Conservation (phyloP, 1,140 invertebrate genomes). For the Cecropterus lyciades region DNA sequence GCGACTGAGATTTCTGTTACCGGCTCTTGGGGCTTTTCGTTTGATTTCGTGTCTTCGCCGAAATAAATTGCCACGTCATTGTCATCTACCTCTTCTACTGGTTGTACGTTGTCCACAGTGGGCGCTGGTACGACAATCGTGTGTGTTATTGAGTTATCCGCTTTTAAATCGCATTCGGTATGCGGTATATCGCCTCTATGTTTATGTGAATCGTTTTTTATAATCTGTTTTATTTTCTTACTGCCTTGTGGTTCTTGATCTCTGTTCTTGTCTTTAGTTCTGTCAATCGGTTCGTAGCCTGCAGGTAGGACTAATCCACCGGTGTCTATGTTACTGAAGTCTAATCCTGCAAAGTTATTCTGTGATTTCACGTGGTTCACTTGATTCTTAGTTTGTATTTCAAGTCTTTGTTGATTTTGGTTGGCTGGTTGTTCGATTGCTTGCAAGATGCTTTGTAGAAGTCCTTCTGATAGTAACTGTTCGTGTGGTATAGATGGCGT, state of each 20-base stretch:
- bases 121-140: slow-evolving; percentile 69
- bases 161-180: slow-evolving; percentile 66
- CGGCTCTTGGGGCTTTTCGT: slow-evolving; percentile 51
- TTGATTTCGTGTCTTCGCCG: slow-evolving; percentile 55
- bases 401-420: slow-evolving; percentile 30
- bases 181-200: slow-evolving; percentile 62
- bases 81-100: slow-evolving; percentile 73
- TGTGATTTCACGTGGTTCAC: slow-evolving; percentile 38
- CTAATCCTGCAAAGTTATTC: slow-evolving; percentile 33
- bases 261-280: slow-evolving; percentile 48
- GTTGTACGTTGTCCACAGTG: slow-evolving; percentile 47
- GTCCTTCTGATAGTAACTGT: slow-evolving; percentile 90
- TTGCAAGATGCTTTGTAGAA: slow-evolving; percentile 90
- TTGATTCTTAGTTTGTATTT: slow-evolving; percentile 43
- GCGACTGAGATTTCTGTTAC: slow-evolving; percentile 80
- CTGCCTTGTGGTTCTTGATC: slow-evolving; percentile 61
- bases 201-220: slow-evolving; percentile 52
- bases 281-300: slow-evolving; percentile 74
- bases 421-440: slow-evolving; percentile 67
- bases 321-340: slow-evolving; percentile 40
- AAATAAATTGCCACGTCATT: slow-evolving; percentile 85
- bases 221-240: slow-evolving; percentile 52
- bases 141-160: slow-evolving; percentile 66
- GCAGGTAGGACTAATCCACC: slow-evolving; percentile 63
- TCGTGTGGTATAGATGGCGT: slow-evolving; percentile 86